Percentiles rank a stretch among this genome's conserved stretches.
These are phyloP conservation scores for Bufotes viridis DNA, from an alignment of 2,797 vertebrate genomes.

Conservation along the genomic window DNA sequence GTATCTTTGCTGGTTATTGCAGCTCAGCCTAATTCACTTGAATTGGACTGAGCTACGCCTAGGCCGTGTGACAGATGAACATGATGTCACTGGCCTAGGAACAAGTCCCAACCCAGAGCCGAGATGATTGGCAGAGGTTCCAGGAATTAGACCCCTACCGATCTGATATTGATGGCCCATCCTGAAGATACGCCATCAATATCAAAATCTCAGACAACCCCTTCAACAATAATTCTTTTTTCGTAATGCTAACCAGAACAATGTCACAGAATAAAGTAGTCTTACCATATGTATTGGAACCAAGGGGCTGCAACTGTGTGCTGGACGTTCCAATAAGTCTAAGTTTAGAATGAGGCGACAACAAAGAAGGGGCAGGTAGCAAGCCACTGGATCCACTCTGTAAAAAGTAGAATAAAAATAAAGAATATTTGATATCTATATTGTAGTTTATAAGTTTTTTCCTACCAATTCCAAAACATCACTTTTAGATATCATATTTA, in stretches of 20 bases:
- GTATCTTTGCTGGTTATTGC: too few species aligned
- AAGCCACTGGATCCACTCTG: constrained; percentile 80
- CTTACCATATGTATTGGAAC: constrained; percentile 76
- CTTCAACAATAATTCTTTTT: neutral
- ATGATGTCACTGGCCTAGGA: too few species aligned
- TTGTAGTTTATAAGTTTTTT: neutral
- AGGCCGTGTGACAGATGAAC: too few species aligned
- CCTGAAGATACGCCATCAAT: too few species aligned
- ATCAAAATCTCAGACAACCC: too few species aligned
- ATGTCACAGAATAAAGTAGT: neutral
- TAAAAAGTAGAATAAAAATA: constrained; percentile 65
- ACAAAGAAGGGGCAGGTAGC: constrained; percentile 78
- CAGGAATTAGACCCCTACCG: too few species aligned
- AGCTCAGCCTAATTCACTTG: too few species aligned
- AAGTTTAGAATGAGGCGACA: constrained; percentile 82
- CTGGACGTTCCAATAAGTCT: constrained; percentile 73
- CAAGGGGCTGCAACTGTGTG: constrained; percentile 73
- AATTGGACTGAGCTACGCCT: too few species aligned
- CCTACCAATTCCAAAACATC: neutral
- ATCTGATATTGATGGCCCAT: too few species aligned
- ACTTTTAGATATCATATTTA: too few species aligned
- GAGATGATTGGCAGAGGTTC: too few species aligned
- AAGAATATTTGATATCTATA: neutral
- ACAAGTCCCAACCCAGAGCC: too few species aligned
- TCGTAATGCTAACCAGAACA: neutral